Conservation (phyloP, 2,888 invertebrate species). For the Formica aserva region DNA sequence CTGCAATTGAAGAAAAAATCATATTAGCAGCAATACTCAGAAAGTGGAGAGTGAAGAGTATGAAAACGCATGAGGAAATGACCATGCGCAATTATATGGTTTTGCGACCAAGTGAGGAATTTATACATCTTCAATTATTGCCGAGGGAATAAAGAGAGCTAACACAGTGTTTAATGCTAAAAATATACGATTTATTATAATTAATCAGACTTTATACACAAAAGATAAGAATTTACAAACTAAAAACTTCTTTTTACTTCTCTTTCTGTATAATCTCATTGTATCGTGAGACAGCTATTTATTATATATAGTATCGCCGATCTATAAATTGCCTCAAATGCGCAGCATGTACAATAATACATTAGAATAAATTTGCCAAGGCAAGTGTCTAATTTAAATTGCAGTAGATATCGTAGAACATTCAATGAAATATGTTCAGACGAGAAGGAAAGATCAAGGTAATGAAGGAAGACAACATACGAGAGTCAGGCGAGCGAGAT, state of each 20-base stretch:
- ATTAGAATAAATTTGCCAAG: not conserved
- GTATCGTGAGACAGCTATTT: not conserved
- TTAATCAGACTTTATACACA: not conserved
- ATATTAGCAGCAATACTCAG: slow-evolving; percentile 71
- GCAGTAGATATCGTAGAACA: not conserved
- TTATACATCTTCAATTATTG: not conserved
- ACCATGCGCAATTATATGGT: slow-evolving; percentile 67
- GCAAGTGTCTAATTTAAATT: slow-evolving; percentile 6
- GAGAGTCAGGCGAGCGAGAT: not conserved
- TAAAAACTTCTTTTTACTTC: not conserved
- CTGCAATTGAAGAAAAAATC: slow-evolving; percentile 76
- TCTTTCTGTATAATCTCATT: not conserved
- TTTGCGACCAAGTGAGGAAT: slow-evolving; percentile 61
- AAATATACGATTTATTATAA: not conserved
- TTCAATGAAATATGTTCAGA: not conserved
- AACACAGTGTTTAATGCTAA: not conserved
- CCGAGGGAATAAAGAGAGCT: not conserved
- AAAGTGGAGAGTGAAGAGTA: slow-evolving; percentile 76
- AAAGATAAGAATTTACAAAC: not conserved
- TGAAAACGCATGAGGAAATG: slow-evolving; percentile 67
- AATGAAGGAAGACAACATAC: not conserved
- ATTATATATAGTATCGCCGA: not conserved
- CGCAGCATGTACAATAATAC: not conserved
- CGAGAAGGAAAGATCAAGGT: slow-evolving; percentile 29
- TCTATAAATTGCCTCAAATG: not conserved